These are phyloP conservation scores for Sarcoramphus papa DNA, from an alignment of 2,797 vertebrate genomes.

Conservation along the genomic window DNA sequence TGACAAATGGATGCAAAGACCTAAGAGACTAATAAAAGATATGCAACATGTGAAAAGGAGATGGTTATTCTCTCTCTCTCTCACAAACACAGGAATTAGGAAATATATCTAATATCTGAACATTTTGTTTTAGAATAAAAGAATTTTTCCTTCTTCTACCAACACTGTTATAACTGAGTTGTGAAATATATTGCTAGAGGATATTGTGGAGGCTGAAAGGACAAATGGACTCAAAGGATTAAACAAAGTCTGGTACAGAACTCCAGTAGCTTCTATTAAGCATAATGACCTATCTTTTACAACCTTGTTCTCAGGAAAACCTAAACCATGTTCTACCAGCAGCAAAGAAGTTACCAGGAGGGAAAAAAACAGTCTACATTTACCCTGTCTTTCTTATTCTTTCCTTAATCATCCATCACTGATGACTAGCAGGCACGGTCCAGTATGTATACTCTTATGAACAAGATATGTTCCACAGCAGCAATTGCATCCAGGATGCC, in stretches of 20 bases:
- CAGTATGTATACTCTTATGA: rapidly evolving
- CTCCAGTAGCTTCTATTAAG: background rate
- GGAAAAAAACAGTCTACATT: background rate
- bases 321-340: background rate
- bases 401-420: background rate
- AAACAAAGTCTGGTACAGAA: background rate
- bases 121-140: background rate
- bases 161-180: background rate
- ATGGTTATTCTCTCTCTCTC: background rate
- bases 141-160: background rate
- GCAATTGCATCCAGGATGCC: background rate
- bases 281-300: background rate
- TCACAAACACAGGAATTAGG: background rate
- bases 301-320: background rate
- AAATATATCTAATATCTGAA: background rate
- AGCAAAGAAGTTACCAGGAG: background rate
- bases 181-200: background rate
- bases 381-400: background rate
- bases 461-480: background rate
- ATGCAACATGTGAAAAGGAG: background rate
- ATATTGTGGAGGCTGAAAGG: background rate
- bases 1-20: background rate
- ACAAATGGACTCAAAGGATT: background rate
- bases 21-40: background rate
- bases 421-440: background rate